Evolutionary conservation across 2,113 vertebrate genomes (phyloP).

Genomic region (Sus scrofa): T2T-Sscrofa CM000823.6:1658501-1659000

Average conservation of each 20-base stretch:
- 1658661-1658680: too few species aligned
- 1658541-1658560: too few species aligned
- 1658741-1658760: not conserved
- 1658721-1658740: accelerated
- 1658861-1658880: not conserved
- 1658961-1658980: too few species aligned
- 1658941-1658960: not conserved
- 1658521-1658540: too few species aligned
- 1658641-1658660: too few species aligned
- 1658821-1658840: constrained; percentile 29
- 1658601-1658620: not conserved
- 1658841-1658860: constrained; percentile 59
- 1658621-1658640: too few species aligned
- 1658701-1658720: too few species aligned
- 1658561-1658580: accelerated
- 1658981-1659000: not conserved
- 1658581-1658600: accelerated
- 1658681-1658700: accelerated
- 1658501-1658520: too few species aligned
- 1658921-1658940: not conserved
- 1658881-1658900: not conserved
- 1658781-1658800: not conserved
- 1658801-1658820: not conserved
- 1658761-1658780: accelerated
- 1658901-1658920: accelerated